These are phyloP conservation scores for Bombus breviceps DNA, from an alignment of 1,140 invertebrate genomes.

Conservation along the genomic window DNA sequence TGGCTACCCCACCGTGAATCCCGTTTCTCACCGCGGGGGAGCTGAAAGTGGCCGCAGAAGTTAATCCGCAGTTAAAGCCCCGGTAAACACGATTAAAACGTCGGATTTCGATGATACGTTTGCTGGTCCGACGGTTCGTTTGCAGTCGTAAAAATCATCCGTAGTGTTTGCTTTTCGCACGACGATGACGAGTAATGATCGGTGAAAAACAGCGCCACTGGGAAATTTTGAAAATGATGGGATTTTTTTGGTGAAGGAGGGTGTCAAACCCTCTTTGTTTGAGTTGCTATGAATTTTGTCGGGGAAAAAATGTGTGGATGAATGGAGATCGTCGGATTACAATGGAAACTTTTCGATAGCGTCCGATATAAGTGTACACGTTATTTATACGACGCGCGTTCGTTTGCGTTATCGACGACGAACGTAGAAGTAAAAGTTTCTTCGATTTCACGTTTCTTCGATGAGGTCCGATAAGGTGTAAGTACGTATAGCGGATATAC, in stretches of 20 bases:
- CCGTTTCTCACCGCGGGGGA: constrained; percentile 51
- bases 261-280: not conserved
- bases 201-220: not conserved
- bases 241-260: not conserved
- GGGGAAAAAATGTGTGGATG: no score
- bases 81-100: constrained; percentile 69
- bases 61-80: constrained; percentile 64
- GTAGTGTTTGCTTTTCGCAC: constrained; percentile 66
- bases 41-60: constrained; percentile 63
- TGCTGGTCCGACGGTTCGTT: not conserved
- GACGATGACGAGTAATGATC: constrained; percentile 36
- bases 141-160: constrained; percentile 52
- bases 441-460: no score
- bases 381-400: no score
- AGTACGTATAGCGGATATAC: no score
- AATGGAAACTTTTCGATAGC: no score
- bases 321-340: no score
- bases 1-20: constrained; percentile 15
- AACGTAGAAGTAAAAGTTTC: no score
- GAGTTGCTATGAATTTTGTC: not conserved
- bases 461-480: no score
- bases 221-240: constrained; percentile 2
- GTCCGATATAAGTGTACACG: no score
- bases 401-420: no score
- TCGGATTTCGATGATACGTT: constrained; percentile 34